Percentiles rank a stretch among this genome's conserved stretches.
Evolutionary conservation across 2,888 invertebrate species (phyloP).

Genomic region (Leptinotarsa rubiginosa): DNA sequence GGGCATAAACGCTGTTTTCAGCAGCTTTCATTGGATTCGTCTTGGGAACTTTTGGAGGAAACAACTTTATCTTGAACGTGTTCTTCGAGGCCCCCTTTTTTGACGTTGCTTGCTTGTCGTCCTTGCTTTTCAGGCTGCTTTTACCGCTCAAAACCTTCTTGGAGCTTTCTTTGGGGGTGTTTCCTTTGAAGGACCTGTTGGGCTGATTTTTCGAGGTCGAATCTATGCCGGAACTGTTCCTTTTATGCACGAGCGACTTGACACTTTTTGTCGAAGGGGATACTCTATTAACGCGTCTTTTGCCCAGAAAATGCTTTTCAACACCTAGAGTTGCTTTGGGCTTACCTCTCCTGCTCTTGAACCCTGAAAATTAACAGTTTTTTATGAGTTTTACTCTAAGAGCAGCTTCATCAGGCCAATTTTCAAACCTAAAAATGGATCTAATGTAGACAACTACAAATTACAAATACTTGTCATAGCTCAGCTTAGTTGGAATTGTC

Average conservation of each 20-base stretch:
- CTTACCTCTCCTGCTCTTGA: no score
- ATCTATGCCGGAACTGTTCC: background rate
- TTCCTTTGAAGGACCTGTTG: background rate
- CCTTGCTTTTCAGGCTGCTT: background rate
- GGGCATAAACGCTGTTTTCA: slow-evolving; percentile 31
- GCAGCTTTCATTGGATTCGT: slow-evolving; percentile 24
- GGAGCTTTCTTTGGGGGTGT: background rate
- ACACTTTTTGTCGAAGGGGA: no score
- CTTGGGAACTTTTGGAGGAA: background rate
- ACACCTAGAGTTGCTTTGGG: background rate
- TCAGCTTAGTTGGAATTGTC: no score
- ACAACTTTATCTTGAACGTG: slow-evolving; percentile 31
- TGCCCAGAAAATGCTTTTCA: background rate
- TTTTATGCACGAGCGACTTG: background rate
- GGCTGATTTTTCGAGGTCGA: background rate
- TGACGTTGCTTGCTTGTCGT: slow-evolving; percentile 23
- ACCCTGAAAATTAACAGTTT: no score
- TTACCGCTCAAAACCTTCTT: background rate
- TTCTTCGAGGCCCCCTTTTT: slow-evolving; percentile 20
- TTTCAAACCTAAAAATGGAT: no score
- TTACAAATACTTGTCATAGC: no score
- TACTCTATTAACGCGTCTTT: no score
- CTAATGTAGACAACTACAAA: no score
- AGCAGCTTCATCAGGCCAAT: no score
- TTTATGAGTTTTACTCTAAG: no score